Percentiles rank a stretch among this genome's conserved stretches.
Evolutionary conservation across 2,113 vertebrate species (phyloP).

Genomic region (Amblyornis subalaris): DNA sequence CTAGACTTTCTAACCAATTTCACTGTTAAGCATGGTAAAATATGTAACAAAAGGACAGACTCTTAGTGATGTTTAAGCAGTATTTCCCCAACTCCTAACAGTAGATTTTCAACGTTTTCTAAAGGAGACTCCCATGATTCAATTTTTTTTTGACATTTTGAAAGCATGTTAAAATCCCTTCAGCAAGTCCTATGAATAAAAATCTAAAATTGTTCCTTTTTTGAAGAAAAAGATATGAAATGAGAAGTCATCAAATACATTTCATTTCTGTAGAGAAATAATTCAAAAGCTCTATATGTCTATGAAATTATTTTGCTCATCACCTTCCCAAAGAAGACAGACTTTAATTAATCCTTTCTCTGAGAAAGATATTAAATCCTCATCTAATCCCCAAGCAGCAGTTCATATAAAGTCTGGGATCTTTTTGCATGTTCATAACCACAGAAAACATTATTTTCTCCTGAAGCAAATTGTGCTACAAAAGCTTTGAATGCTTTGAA

Average conservation of each 20-base stretch:
- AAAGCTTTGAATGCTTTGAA: not conserved
- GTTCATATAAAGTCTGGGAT: not conserved
- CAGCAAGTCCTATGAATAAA: not conserved
- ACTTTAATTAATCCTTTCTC: constrained; percentile 39
- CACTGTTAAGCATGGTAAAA: not conserved
- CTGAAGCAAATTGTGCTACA: not conserved
- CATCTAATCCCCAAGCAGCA: constrained; percentile 26
- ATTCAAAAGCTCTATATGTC: not conserved
- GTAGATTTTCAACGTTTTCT: not conserved
- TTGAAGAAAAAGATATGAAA: not conserved
- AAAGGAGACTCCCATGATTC: not conserved
- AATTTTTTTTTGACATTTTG: not conserved
- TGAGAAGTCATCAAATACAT: not conserved
- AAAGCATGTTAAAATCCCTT: not conserved
- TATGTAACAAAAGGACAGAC: not conserved
- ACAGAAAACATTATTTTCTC: constrained; percentile 16
- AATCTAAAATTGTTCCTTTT: not conserved
- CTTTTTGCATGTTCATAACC: not conserved
- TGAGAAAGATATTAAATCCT: constrained; percentile 23
- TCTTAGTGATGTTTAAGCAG: not conserved
- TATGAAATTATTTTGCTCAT: not conserved
- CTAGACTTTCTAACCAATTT: not conserved
- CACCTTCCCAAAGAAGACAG: not conserved
- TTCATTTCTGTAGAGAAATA: constrained; percentile 2
- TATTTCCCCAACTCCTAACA: not conserved